These are phyloP conservation scores for Eueremaeus valkanovi DNA, from an alignment of 2,888 invertebrate genomes.

Conservation along the genomic window DNA sequence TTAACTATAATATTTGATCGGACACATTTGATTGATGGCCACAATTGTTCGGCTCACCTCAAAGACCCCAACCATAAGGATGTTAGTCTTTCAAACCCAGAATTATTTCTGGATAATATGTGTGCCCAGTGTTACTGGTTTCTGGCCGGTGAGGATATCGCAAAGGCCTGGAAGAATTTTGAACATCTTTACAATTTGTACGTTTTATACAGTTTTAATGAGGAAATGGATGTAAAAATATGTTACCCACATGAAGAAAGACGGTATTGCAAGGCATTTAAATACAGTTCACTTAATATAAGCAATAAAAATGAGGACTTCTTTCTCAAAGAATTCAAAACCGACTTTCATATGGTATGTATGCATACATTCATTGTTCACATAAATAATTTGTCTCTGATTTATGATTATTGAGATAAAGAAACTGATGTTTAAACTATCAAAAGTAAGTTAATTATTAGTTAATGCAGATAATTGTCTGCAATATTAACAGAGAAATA, in stretches of 20 bases:
- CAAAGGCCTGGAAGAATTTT: background rate
- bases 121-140: slow-evolving; percentile 37
- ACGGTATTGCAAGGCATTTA: background rate
- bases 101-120: slow-evolving; percentile 25
- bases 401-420: background rate
- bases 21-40: too few species aligned
- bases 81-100: background rate
- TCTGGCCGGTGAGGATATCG: background rate
- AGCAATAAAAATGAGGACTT: background rate
- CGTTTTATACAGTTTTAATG: too few species aligned
- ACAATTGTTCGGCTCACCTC: background rate
- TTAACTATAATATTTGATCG: too few species aligned
- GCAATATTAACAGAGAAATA: too few species aligned
- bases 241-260: too few species aligned
- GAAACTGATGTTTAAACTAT: background rate
- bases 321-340: slow-evolving; percentile 27
- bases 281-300: background rate
- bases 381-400: too few species aligned
- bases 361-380: too few species aligned
- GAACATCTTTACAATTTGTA: too few species aligned
- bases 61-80: background rate
- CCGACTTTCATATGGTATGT: slow-evolving; percentile 35
- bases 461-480: too few species aligned
- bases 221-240: too few species aligned
- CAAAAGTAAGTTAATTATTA: too few species aligned